Base-by-base conservation (phyloP, 1,140 invertebrate genomes). In the Ptiloglossa arizonensis region DNA sequence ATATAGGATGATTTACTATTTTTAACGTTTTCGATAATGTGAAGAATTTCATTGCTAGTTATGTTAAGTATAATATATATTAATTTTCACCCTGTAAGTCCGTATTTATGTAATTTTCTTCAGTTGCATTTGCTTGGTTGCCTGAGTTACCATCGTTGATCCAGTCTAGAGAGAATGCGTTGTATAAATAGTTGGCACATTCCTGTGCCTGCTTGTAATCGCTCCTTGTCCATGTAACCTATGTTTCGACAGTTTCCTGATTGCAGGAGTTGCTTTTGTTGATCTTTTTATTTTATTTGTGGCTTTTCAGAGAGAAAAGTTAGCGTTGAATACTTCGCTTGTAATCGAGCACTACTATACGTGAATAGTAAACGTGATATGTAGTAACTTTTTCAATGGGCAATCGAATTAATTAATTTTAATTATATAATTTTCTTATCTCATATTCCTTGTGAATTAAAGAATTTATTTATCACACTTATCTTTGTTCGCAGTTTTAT, bases 141-240 rank as follows among this genome's bases (percentile, higher is more conserved):
- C n/a, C n/a, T n/a, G n/a, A n/a, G n/a, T n/a, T 9, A 54, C 22
- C 27, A n/a, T 3, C 0, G 1, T 44, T n/a, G 19, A 35, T 29
- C 1, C 17, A 41, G 6, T 32, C 48, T 38, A 27, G 44, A 19
- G 50, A 41, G 29, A 85, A 86, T 17, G 68, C 64, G 5, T 78
- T 29, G 0, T 29, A 57, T 2, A 87, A 56, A 24, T 83, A 64
- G 46, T 79, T n/a, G 2, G 84, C 79, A 68, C 86, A 86, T 63
- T 38, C 13, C 17, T 85, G 52, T 1, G 81, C 86, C 69, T 88
- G 83, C 19, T 84, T 79, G 56, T 48, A 3, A 27, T 85, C 41
- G 0, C 63, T 82, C 78, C 80, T 74, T 6, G 84, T n/a, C n/a
- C n/a, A n/a, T n/a, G n/a, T n/a, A n/a, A n/a, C 86, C 84, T 86